Evolutionary conservation across 2,113 vertebrate species (phyloP).

Genomic region (Anseranas semipalmata): DNA sequence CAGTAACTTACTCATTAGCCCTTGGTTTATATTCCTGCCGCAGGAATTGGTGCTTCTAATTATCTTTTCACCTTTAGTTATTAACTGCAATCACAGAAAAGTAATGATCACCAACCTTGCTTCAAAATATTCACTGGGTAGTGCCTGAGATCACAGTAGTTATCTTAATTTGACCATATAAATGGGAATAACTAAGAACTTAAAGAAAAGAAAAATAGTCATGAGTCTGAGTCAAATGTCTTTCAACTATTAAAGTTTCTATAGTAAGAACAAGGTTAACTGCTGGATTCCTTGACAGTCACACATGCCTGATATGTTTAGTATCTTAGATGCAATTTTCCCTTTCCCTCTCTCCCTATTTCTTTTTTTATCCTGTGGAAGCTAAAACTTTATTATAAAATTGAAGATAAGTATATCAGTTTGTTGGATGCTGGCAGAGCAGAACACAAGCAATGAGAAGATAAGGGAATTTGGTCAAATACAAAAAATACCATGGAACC

Average conservation of each 20-base stretch:
- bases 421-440: slow-evolving; percentile 70
- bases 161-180: not conserved
- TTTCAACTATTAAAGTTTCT: not conserved
- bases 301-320: slow-evolving; percentile 46
- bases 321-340: slow-evolving; percentile 49
- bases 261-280: not conserved
- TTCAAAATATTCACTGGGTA: not conserved
- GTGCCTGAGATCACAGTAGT: not conserved
- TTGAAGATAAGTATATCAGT: slow-evolving; percentile 79
- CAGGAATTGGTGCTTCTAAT: not conserved
- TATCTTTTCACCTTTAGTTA: slow-evolving; percentile 30
- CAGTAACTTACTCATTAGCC: not conserved
- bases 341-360: slow-evolving; percentile 13
- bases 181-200: not conserved
- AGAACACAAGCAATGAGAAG: slow-evolving; percentile 77
- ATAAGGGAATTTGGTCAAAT: slow-evolving; percentile 83
- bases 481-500: slow-evolving; percentile 76
- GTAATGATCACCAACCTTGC: not conserved
- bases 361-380: slow-evolving; percentile 62
- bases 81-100: slow-evolving; percentile 3
- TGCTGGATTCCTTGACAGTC: slow-evolving; percentile 13
- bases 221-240: not conserved
- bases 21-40: not conserved
- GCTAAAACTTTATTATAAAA: slow-evolving; percentile 81
- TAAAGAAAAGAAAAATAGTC: not conserved